Base-by-base conservation (phyloP, 2,797 vertebrate species). In the Pangasius larnaudii region DNA sequence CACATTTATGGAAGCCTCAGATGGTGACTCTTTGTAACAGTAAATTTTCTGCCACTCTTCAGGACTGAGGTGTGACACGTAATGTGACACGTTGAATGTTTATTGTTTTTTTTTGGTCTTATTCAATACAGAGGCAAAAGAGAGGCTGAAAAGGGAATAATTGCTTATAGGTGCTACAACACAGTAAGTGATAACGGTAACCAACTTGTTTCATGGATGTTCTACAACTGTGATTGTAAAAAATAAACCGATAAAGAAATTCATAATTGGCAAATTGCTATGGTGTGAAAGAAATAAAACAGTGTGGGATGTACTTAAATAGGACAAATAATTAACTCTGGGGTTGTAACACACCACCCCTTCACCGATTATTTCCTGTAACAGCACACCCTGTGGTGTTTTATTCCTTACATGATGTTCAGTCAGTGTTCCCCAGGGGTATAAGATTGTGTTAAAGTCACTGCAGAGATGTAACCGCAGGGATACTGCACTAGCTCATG, bases 381-480 rank as follows among this genome's bases (percentile, higher is more conserved):
- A 46, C 14, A 46, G 58, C 24, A n/a, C 27, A 63, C 80, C 36
- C 58, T 65, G 59, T 49, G 59, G 42, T 33, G n/a, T 67, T 67
- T 82, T 65, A 56, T 77, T 56, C 72, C 58, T 74, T 51, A 46
- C 56, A 74, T 46, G 30, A 5, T 58, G 61, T 33, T 42, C 14
- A 53, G 67, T 86, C 80, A 59, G 88, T 59, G 42, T 72, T 71
- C 85, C 42, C 10, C 27, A 30, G 74, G 36, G 46, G 24, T 87
- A 33, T 59, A 63, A 39, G 56, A 69, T 69, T 36, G 58, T 30
- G 59, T 61, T 79, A 51, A 69, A 85, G n/a, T 75, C 84, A 74
- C 53, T 30, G 49, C 79, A 67, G 75, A 85, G 75, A 85, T 81
- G 9, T 71, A 36, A 51, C 42, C 42, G 7, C 77, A 86, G 59